phyloP scores from a whole-genome alignment of 2,797 vertebrate genomes.

The Squalus acanthias region DNA sequence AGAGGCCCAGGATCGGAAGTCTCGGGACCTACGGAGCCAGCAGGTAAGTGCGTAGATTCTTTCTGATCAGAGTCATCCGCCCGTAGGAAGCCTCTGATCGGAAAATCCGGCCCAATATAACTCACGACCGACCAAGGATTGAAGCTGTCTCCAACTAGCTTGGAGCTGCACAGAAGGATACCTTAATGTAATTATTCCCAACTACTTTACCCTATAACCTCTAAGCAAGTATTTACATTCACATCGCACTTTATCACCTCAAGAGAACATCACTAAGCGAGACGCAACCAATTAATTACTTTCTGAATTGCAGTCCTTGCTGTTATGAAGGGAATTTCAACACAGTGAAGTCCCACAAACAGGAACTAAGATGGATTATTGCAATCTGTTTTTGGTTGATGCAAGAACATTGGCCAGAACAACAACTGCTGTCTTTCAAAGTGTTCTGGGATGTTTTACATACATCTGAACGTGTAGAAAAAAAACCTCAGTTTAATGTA shows the following conservation, averaged over 20 bases:
- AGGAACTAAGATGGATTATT: background rate
- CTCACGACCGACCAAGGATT: background rate
- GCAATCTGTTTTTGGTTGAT: background rate
- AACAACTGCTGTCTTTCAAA: background rate
- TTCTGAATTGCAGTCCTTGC: background rate
- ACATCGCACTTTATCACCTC: background rate
- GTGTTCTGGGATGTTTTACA: background rate
- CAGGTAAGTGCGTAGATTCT: too few relatives aligned
- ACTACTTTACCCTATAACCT: background rate
- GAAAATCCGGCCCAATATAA: too few relatives aligned
- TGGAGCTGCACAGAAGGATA: too few relatives aligned
- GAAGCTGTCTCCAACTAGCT: background rate
- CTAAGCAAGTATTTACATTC: background rate
- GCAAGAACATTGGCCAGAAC: background rate
- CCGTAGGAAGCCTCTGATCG: too few relatives aligned
- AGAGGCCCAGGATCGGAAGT: too few relatives aligned
- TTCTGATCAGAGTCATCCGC: too few relatives aligned
- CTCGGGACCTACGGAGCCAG: too few relatives aligned
- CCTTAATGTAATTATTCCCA: background rate
- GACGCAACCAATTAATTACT: background rate
- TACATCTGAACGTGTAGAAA: too few relatives aligned
- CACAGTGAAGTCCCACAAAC: background rate
- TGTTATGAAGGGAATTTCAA: background rate
- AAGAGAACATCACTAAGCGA: background rate
- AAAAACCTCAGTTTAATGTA: too few relatives aligned